Conservation (phyloP, 2,888 invertebrate genomes). For the Phaedon cochleariae region DNA sequence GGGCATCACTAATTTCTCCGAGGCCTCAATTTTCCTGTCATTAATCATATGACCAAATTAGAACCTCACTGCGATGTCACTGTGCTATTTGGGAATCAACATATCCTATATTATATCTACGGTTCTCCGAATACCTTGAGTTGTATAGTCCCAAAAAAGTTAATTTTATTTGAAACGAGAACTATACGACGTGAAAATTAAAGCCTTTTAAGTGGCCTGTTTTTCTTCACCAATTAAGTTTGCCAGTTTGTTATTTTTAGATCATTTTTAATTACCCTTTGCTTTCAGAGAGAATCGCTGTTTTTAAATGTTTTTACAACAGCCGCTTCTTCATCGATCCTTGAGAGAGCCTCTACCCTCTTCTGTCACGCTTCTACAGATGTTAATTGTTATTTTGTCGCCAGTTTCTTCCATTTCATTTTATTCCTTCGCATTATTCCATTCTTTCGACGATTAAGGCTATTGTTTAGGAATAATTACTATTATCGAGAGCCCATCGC, state of each 20-base stretch:
- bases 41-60: too few species aligned
- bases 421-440: conserved; percentile 24
- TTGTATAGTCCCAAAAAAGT: conserved; percentile 33
- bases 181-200: conserved; percentile 37
- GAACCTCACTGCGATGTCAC: too few species aligned
- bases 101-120: neutral
- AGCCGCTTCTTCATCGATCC: conserved; percentile 40
- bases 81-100: too few species aligned
- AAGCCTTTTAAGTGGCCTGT: conserved; percentile 50
- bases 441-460: conserved; percentile 31
- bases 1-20: too few species aligned
- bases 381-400: conserved; percentile 46
- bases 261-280: conserved; percentile 60
- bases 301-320: conserved; percentile 53
- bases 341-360: conserved; percentile 10
- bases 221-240: conserved; percentile 62
- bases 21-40: too few species aligned
- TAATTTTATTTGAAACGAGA: conserved; percentile 42
- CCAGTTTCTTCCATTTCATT: conserved; percentile 40
- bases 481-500: conserved; percentile 28
- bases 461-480: conserved; percentile 37
- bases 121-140: too few species aligned
- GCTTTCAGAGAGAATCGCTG: conserved; percentile 53
- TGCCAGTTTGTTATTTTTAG: conserved; percentile 61
- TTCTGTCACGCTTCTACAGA: conserved; percentile 28